Percentiles rank a stretch among this genome's conserved stretches.
These are phyloP conservation scores for Hirtodrosophila confusa DNA, from an alignment of 2,888 invertebrate genomes.

Conservation along the genomic window DNA sequence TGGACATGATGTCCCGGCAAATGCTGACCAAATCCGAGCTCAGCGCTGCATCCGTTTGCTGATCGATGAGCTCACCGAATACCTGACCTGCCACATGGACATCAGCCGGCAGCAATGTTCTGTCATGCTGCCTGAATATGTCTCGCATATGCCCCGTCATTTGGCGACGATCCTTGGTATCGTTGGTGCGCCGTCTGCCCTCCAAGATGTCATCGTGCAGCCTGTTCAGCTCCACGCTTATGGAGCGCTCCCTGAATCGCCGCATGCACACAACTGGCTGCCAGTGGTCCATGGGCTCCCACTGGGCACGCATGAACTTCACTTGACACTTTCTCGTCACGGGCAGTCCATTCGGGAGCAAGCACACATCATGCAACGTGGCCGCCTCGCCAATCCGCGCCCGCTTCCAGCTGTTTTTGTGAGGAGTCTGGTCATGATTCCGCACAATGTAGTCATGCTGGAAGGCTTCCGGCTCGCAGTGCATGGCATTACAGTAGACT, in stretches of 20 bases:
- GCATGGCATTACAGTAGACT: slow-evolving; percentile 39
- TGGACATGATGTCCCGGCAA: slow-evolving; percentile 85
- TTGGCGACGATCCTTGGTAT: slow-evolving; percentile 42
- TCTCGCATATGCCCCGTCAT: slow-evolving; percentile 42
- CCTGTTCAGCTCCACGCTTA: slow-evolving; percentile 63
- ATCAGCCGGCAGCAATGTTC: slow-evolving; percentile 86
- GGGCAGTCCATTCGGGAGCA: slow-evolving; percentile 86
- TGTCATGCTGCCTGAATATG: slow-evolving; percentile 57
- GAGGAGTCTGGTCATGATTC: slow-evolving; percentile 60
- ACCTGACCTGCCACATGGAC: slow-evolving; percentile 85
- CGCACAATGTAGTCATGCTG: slow-evolving; percentile 52
- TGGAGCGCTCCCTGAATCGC: slow-evolving; percentile 54
- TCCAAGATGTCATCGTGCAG: slow-evolving; percentile 72
- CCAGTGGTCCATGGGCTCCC: slow-evolving; percentile 83
- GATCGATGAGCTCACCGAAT: slow-evolving; percentile 59
- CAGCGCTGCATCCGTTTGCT: slow-evolving; percentile 58
- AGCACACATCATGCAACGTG: slow-evolving; percentile 84
- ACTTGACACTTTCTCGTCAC: slow-evolving; percentile 86
- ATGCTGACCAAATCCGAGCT: slow-evolving; percentile 75
- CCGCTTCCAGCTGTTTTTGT: slow-evolving; percentile 64
- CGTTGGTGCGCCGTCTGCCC: slow-evolving; percentile 43
- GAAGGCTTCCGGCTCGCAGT: slow-evolving; percentile 62
- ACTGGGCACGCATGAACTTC: slow-evolving; percentile 85
- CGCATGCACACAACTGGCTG: slow-evolving; percentile 63
- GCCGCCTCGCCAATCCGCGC: slow-evolving; percentile 84